These are phyloP conservation scores for Myotis findleyi DNA, from an alignment of 2,797 vertebrate species.

Conservation along the genomic window DNA sequence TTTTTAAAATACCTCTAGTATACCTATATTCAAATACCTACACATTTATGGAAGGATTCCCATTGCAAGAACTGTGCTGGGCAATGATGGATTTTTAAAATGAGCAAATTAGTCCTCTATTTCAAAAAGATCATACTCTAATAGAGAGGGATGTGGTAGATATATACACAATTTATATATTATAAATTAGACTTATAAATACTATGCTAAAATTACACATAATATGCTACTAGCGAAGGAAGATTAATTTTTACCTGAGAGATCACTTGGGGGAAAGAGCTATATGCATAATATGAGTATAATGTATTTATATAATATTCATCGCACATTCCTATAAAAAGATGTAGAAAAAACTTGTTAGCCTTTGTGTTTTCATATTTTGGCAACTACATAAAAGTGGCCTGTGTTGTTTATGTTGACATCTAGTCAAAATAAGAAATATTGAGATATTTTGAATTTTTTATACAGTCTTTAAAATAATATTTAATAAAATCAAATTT, in stretches of 20 bases:
- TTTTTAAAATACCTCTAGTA: background rate
- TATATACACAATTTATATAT: background rate
- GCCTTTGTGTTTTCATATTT: conserved; percentile 1
- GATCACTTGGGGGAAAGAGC: background rate
- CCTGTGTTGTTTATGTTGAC: conserved; percentile 10
- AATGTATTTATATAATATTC: background rate
- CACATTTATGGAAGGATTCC: conserved; percentile 68
- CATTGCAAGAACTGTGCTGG: background rate
- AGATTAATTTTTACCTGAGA: conserved; percentile 22
- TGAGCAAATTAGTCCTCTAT: conserved; percentile 30
- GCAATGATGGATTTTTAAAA: conserved; percentile 7
- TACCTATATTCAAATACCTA: conserved; percentile 41
- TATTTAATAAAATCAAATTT: background rate
- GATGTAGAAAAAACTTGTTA: background rate
- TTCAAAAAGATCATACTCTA: conserved; percentile 30
- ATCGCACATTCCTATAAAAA: background rate
- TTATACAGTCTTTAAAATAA: background rate
- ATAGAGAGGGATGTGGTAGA: background rate
- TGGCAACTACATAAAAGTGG: background rate
- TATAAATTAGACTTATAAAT: background rate
- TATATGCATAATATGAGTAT: background rate
- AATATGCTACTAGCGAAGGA: background rate
- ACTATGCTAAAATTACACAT: background rate
- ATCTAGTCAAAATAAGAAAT: background rate
- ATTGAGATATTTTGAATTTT: conserved; percentile 8